Percentiles rank a stretch among this genome's conserved stretches.
phyloP scores from a whole-genome alignment of 2,113 vertebrate species.

The Fulmarus glacialis region DNA sequence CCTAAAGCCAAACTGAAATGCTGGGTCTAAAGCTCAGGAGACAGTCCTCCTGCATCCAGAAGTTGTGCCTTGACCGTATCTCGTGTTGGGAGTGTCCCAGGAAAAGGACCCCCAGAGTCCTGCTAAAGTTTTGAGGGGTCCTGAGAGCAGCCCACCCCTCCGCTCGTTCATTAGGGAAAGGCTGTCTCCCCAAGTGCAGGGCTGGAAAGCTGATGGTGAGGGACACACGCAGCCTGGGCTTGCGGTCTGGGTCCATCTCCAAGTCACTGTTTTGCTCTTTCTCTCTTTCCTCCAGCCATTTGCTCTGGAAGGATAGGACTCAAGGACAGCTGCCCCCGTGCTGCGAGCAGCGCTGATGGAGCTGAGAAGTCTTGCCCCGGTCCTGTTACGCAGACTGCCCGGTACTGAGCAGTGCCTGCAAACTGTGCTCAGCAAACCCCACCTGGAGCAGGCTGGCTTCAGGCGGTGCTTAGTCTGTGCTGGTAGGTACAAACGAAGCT shows the following conservation, averaged over 20 bases:
- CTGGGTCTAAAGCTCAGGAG: background rate
- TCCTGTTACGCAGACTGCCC: background rate
- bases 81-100: fast-evolving
- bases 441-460: background rate
- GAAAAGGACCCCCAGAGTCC: background rate
- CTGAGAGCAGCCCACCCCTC: background rate
- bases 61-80: background rate
- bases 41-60: background rate
- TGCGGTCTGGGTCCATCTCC: background rate
- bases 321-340: no score
- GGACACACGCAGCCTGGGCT: background rate
- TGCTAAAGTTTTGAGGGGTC: background rate
- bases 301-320: background rate
- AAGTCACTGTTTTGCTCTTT: background rate
- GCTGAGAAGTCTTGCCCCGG: background rate
- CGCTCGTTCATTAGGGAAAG: fast-evolving
- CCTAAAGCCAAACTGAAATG: background rate
- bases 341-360: background rate
- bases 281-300: background rate
- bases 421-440: background rate
- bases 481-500: background rate
- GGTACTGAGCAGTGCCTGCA: background rate
- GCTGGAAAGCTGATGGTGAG: background rate
- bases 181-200: fast-evolving
- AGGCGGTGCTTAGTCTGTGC: background rate